A percentile compares a stretch with the other conserved stretches of the same genome.
Evolutionary conservation across 2,113 vertebrate species (phyloP).

Genomic region (Nerophis ophidion): DNA sequence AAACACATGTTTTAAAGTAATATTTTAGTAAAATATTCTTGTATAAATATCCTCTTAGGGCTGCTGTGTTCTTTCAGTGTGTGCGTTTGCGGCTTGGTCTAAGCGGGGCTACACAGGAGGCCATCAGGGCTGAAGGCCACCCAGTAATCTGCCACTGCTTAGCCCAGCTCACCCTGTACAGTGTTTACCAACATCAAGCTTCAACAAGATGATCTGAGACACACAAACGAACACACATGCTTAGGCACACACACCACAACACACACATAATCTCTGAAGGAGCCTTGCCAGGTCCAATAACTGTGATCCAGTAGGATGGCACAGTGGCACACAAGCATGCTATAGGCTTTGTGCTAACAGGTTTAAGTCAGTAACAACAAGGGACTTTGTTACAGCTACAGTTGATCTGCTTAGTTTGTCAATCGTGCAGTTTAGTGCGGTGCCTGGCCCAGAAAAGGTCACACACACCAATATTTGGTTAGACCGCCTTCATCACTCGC

Average conservation of each 20-base stretch:
- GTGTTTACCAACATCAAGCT: constrained; percentile 64
- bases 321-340: constrained; percentile 1
- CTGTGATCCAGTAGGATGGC: background rate
- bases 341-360: background rate
- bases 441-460: background rate
- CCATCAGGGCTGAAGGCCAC: constrained; percentile 25
- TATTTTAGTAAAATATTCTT: background rate
- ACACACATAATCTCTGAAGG: constrained; percentile 6
- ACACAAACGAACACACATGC: constrained; percentile 19
- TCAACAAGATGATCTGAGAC: constrained; percentile 56
- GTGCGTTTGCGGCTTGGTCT: constrained; percentile 13
- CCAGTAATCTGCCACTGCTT: constrained; percentile 34
- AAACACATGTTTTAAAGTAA: background rate
- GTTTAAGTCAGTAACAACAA: constrained; percentile 10
- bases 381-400: constrained; percentile 1
- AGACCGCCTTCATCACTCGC: too few relatives aligned
- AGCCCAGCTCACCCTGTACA: constrained; percentile 54
- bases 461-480: background rate
- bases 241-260: constrained; percentile 7
- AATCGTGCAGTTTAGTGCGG: background rate
- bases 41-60: background rate
- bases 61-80: constrained; percentile 2
- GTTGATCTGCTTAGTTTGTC: background rate
- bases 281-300: constrained; percentile 8
- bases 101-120: constrained; percentile 12